These are phyloP conservation scores for Drosophila quasianomalipes DNA, from an alignment of 2,888 invertebrate species.

Conservation along the genomic window DNA sequence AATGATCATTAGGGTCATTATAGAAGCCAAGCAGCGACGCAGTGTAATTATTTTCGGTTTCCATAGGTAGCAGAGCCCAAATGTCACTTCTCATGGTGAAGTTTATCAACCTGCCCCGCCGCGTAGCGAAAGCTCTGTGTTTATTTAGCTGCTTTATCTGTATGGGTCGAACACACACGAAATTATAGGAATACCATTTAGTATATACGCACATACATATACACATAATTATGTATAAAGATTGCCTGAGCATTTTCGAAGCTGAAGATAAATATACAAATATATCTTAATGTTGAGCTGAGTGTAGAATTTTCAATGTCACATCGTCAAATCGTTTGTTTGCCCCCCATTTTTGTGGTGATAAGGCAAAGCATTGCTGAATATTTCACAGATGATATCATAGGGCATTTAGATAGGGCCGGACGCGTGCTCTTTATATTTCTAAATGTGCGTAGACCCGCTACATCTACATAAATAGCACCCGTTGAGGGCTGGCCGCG, in stretches of 20 bases:
- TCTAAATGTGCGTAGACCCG: conserved; percentile 22
- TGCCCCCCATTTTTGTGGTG: conserved; percentile 18
- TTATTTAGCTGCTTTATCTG: conserved; percentile 69
- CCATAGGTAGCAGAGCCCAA: conserved; percentile 39
- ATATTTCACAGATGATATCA: conserved; percentile 72
- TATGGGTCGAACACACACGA: conserved; percentile 21
- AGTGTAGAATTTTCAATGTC: conserved; percentile 60
- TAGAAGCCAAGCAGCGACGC: conserved; percentile 26
- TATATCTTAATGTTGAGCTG: conserved; percentile 50
- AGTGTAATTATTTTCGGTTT: conserved; percentile 59
- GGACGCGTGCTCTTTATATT: conserved; percentile 51
- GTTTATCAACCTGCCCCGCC: conserved; percentile 66
- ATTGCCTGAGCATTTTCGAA: conserved; percentile 39
- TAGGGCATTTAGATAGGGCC: conserved; percentile 53
- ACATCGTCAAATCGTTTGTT: conserved; percentile 36
- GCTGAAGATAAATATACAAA: conserved; percentile 64
- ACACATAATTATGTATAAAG: not conserved
- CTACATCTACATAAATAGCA: conserved; percentile 36
- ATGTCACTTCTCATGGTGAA: conserved; percentile 69
- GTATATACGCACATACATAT: not conserved
- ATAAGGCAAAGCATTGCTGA: conserved; percentile 57
- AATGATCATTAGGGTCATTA: conserved; percentile 77
- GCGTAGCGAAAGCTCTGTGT: conserved; percentile 44
- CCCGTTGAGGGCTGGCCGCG: conserved; percentile 4
- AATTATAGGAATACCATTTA: conserved; percentile 27